Evolutionary conservation across 2,797 vertebrate species (phyloP).

Genomic region (Xiphorhynchus erythropygius): DNA sequence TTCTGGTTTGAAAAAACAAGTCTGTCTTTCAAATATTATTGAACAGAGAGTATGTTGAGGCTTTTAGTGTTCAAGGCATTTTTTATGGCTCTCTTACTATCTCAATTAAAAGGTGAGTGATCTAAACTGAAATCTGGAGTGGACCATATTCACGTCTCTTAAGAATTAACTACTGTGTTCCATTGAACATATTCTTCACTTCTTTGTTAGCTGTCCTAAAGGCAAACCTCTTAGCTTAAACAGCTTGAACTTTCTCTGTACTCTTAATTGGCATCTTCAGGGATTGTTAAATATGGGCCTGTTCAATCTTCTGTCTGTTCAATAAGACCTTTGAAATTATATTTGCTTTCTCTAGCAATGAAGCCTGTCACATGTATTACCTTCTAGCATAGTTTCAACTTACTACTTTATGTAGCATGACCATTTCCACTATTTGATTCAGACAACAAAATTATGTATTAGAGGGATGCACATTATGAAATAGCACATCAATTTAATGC

Average conservation of each 20-base stretch:
- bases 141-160: background rate
- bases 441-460: conserved; percentile 38
- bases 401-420: background rate
- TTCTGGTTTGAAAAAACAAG: background rate
- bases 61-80: background rate
- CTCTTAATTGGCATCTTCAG: background rate
- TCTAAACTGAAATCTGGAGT: background rate
- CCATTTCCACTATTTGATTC: background rate
- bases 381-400: background rate
- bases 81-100: background rate
- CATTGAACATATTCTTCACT: background rate
- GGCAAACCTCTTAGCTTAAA: background rate
- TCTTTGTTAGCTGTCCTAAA: background rate
- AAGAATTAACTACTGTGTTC: background rate
- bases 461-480: conserved; percentile 22
- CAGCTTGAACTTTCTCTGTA: background rate
- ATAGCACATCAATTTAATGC: conserved; percentile 59
- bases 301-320: background rate
- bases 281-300: background rate
- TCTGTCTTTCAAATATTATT: background rate
- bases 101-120: background rate
- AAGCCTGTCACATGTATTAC: background rate
- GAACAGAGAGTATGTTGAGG: background rate
- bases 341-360: background rate
- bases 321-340: background rate